Base-by-base conservation (phyloP, 2,113 vertebrate genomes). In the Pelodiscus sinensis region DNA sequence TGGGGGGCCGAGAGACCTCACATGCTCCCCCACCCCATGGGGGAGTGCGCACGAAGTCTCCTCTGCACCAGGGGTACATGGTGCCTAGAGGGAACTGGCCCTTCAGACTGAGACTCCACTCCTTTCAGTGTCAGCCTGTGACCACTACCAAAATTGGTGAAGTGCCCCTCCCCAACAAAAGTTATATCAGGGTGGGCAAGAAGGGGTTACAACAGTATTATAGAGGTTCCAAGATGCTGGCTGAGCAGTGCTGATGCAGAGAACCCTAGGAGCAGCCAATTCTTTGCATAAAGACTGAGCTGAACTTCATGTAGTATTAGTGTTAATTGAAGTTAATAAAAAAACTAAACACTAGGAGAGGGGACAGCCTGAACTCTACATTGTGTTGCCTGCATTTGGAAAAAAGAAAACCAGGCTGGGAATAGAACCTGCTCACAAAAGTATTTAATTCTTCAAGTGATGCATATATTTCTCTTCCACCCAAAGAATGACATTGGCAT, bases 211-310 rank as follows among this genome's bases (percentile, higher is more conserved):
- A 86, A 77, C 54, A 85, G 79, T 71, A 89, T 82, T 38, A 92
- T 60, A 50, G 54, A 89, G 52, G 85, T 50, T 92, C 89, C 3
- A 21, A 68, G 77, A 62, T 56, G 85, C 79, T 87, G 90, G 96
- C 92, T 94, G 85, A 88, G 57, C 3, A 79, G 86, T 79, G 65
- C 52, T 21, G 60, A 51, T 25, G 77, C 15, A 27, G 60, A 73
- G 87, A 0, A 88, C 73, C 92, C 10, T 73, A 73, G 68, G 92
- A 24, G 18, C 2, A 50, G 75, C 12, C 60, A 27, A 52, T 84
- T 15, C 1, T 18, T 0, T 88, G 75, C 87, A 82, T 89, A 85
- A 57, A 3, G 15, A 81, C 60, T 0, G 0, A 89, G 81, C 87
- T 79, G 85, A 89, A 86, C 88, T 71, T 38, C 18, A n/a, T 0